Percentiles rank a stretch among this genome's conserved stretches.
These are phyloP conservation scores for Ctenomys sociabilis DNA, from an alignment of 2,113 vertebrate genomes.

Conservation along the genomic window DNA sequence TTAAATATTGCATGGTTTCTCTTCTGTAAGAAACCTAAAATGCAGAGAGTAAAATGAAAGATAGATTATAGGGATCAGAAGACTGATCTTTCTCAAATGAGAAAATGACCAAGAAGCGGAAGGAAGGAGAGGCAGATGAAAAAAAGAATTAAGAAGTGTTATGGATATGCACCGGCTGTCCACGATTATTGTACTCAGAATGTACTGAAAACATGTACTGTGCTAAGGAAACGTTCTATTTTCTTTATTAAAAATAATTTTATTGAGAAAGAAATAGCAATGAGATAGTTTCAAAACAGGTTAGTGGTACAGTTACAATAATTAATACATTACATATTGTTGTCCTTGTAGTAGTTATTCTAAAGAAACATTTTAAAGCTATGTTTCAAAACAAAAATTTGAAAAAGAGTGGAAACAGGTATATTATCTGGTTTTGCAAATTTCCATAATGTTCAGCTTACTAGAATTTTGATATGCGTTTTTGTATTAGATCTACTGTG, in stretches of 20 bases:
- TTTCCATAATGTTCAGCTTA: background rate
- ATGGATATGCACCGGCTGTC: background rate
- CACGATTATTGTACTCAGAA: background rate
- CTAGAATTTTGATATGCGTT: background rate
- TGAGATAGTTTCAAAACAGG: no score
- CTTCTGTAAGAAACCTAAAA: background rate
- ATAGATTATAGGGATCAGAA: background rate
- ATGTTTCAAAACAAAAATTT: slow-evolving; percentile 13
- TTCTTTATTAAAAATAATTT: no score
- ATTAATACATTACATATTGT: no score
- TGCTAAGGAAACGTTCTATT: background rate
- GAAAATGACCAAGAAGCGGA: background rate
- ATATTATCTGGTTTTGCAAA: background rate
- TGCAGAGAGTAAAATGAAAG: background rate
- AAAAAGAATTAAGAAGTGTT: background rate
- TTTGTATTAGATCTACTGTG: background rate
- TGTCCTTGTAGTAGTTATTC: no score
- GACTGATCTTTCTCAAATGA: background rate
- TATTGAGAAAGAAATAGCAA: no score
- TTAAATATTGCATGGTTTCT: background rate
- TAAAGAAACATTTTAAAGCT: background rate
- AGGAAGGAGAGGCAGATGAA: background rate
- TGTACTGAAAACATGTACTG: background rate
- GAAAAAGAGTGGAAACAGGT: background rate
- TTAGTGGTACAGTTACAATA: no score